A percentile compares a stretch with the other conserved stretches of the same genome.
Conservation (phyloP, 2,113 vertebrate genomes). For the Coptodon rendalli region DNA sequence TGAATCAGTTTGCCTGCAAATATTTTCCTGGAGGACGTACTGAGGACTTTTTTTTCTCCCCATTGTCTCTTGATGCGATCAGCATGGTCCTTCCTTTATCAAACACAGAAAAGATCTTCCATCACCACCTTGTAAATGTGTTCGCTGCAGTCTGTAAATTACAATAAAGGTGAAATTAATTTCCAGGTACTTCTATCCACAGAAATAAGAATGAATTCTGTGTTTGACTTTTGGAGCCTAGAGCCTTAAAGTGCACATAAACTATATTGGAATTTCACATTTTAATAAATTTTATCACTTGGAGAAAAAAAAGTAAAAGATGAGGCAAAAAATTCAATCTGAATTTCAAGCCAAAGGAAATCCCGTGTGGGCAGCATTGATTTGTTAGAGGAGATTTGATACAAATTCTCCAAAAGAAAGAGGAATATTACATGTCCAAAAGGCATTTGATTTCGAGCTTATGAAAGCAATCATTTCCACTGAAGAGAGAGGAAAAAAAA, state of each 20-base stretch:
- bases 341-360: constrained; percentile 1
- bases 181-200: not conserved
- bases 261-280: not conserved
- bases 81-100: not conserved
- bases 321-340: constrained; percentile 5
- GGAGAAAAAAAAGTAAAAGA: not conserved
- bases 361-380: constrained; percentile 10
- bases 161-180: not conserved
- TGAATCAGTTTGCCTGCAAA: constrained; percentile 6
- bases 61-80: not conserved
- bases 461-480: not conserved
- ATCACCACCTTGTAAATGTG: not conserved
- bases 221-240: not conserved
- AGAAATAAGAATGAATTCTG: not conserved
- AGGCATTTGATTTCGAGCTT: constrained; percentile 16
- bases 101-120: not conserved
- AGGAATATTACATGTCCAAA: not conserved
- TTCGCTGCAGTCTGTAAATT: not conserved
- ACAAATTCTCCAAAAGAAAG: constrained; percentile 5
- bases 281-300: constrained; percentile 17
- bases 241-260: not conserved
- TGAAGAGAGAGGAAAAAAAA: not conserved
- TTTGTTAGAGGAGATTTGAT: constrained; percentile 30
- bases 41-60: not conserved
- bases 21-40: constrained; percentile 13